Evolutionary conservation across 2,113 vertebrate genomes (phyloP).

Genomic region (Panurus biarmicus): DNA sequence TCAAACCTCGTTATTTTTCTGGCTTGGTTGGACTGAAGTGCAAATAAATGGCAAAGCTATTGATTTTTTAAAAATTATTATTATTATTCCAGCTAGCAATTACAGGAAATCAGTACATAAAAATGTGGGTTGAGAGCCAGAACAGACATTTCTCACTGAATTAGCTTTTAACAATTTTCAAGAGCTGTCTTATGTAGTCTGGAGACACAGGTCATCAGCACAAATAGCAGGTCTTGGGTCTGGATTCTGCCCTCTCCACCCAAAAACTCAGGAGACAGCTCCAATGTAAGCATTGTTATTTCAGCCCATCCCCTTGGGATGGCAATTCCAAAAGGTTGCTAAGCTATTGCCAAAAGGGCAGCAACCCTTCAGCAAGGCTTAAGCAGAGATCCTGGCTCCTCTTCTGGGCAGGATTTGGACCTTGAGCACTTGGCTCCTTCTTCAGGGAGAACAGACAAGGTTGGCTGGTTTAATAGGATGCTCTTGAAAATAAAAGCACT

Average conservation of each 20-base stretch:
- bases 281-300: background rate
- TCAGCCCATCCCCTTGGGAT: background rate
- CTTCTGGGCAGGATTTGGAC: background rate
- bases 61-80: constrained; percentile 15
- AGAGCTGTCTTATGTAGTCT: background rate
- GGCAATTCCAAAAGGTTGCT: background rate
- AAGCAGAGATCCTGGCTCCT: background rate
- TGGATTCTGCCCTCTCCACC: background rate
- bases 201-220: background rate
- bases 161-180: constrained; percentile 22
- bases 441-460: background rate
- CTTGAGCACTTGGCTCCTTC: background rate
- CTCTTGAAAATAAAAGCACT: background rate
- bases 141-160: constrained; percentile 33
- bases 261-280: background rate
- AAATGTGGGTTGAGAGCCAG: constrained; percentile 1
- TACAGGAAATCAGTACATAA: constrained; percentile 54
- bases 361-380: background rate
- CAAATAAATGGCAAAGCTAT: constrained; percentile 29
- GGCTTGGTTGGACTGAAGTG: background rate
- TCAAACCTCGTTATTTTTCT: background rate
- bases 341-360: background rate
- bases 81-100: constrained; percentile 40
- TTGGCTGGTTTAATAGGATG: background rate
- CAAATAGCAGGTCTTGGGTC: background rate